Conservation (phyloP, 2,888 invertebrate genomes). For the Latrodectus elegans region DNA sequence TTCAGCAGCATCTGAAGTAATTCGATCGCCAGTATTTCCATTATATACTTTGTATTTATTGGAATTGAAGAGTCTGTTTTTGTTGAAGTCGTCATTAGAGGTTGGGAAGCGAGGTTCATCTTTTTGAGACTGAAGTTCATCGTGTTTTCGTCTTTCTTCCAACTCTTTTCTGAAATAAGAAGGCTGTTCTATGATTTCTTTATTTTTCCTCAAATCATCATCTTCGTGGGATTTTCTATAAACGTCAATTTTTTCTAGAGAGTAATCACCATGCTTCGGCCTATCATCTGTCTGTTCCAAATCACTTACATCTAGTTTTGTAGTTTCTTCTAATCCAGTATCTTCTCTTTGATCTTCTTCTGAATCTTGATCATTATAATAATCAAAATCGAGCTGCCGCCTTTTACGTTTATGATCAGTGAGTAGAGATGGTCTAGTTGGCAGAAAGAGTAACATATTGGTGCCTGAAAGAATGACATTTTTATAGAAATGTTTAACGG, state of each 20-base stretch:
- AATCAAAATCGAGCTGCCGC: background rate
- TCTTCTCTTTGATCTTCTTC: background rate
- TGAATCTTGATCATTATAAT: background rate
- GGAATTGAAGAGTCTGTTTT: background rate
- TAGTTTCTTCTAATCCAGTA: background rate
- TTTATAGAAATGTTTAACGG: background rate
- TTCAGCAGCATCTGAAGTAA: background rate
- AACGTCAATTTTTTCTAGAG: too few species aligned
- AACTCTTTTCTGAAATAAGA: too few species aligned
- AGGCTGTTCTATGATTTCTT: too few species aligned
- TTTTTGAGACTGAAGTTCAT: background rate
- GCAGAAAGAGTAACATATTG: constrained; percentile 12
- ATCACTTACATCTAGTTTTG: background rate
- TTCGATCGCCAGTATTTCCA: background rate
- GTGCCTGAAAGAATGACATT: background rate
- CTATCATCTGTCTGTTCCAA: background rate
- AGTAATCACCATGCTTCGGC: background rate
- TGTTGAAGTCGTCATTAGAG: background rate
- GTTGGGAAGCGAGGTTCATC: background rate
- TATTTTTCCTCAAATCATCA: too few species aligned
- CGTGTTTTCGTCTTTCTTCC: background rate
- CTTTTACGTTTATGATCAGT: background rate
- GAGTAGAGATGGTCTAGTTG: background rate
- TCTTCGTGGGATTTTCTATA: too few species aligned
- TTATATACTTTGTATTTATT: background rate